Evolutionary conservation across 2,888 invertebrate genomes (phyloP), one percentile per base, ranked within the genome.

Genomic region (Drosophila meridionalis): DNA sequence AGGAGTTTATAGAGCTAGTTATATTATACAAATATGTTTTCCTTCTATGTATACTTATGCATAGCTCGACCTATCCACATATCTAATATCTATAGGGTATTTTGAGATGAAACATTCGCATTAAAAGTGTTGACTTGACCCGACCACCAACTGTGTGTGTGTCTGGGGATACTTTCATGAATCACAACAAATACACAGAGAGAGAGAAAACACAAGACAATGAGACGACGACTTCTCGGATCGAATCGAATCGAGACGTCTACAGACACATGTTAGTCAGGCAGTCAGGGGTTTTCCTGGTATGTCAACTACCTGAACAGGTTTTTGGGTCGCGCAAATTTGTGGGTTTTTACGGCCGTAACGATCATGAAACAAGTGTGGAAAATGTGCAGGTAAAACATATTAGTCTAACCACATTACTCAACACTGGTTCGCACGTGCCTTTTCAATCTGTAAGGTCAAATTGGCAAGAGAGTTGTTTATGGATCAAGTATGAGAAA

Each of bases 211-310:
- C 63, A 69, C 38, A 69, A 79, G 69, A 78, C 83, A 80, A 67
- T 70, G 70, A 70, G 71, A 45, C 66, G 71, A 38, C 66, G 61
- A 45, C 66, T 57, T 66, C 63, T 70, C 48, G 69, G 59, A 66
- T 71, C 30, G 69, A 52, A 36, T 36, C 11, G 4, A 52, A 53
- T 36, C 62, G 11, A 52, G 36, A 26, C 52, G 52, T 34, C 55
- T 40, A 55, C 56, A 42, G 71, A 78, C 79, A 85, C 84, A 87
- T 85, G 85, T 88, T 82, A 83, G 87, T 85, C 83, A 87, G 76
- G 73, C 81, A 72, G 68, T 69, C 73, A 78, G 85, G 89, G 89
- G 84, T 87, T 87, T 89, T 87, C 87, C 86, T 87, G 82, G 75
- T 78, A 82, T 80, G 74, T 64, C 67, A 72, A 70, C 67, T 72